phyloP scores from a whole-genome alignment of 2,113 vertebrate genomes.

The Lophura nycthemera region DNA sequence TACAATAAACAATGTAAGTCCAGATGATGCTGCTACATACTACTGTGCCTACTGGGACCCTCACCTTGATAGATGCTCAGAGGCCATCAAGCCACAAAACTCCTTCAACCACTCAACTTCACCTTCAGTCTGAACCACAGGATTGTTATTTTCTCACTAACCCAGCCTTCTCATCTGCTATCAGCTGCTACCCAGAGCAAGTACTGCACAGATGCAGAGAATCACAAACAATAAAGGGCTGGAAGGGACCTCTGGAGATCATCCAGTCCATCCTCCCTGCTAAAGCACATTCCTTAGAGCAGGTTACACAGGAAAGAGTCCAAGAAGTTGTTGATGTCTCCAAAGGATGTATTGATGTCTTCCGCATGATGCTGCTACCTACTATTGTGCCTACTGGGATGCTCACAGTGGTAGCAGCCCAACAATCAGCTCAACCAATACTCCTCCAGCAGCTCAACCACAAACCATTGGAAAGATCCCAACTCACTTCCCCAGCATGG shows the following conservation, averaged over 20 bases:
- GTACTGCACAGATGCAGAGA: not conserved
- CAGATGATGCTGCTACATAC: too few relatives aligned
- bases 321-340: too few relatives aligned
- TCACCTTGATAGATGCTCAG: not conserved
- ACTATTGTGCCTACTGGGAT: not conserved
- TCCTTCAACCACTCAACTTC: too few relatives aligned
- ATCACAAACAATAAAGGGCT: too few relatives aligned
- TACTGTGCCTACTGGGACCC: too few relatives aligned
- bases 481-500: too few relatives aligned
- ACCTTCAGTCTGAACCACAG: not conserved
- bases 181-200: not conserved
- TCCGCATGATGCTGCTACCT: not conserved
- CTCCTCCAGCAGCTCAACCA: not conserved
- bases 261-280: too few relatives aligned
- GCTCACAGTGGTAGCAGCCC: rapidly evolving
- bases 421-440: not conserved
- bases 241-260: too few relatives aligned
- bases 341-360: too few relatives aligned
- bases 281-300: too few relatives aligned
- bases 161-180: not conserved
- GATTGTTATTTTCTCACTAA: not conserved
- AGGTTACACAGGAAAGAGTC: too few relatives aligned
- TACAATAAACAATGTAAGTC: not conserved
- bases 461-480: not conserved
- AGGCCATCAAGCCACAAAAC: not conserved